Evolutionary conservation across 2,888 invertebrate species (phyloP).

Genomic region (Ophioninae sp.): DNA sequence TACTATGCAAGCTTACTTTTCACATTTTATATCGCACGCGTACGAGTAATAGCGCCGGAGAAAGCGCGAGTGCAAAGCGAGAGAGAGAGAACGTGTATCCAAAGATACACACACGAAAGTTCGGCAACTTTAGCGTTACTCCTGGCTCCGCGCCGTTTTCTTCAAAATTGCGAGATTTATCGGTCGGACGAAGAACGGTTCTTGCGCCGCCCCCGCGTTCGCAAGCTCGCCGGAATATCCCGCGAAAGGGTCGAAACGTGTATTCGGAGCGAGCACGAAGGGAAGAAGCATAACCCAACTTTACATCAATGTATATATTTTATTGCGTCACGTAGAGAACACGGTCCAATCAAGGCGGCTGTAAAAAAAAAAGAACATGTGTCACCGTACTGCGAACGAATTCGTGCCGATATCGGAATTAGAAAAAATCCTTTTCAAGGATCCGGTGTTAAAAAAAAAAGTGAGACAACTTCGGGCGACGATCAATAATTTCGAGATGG

Average conservation of each 20-base stretch:
- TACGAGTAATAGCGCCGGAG: slow-evolving; percentile 25
- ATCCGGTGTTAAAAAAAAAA: not conserved
- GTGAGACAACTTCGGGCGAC: not conserved
- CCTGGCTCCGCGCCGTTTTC: slow-evolving; percentile 14
- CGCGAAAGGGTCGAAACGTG: slow-evolving; percentile 32
- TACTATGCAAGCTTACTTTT: slow-evolving; percentile 7
- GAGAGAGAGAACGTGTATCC: slow-evolving; percentile 24
- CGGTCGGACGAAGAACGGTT: slow-evolving; percentile 31
- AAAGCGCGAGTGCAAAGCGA: slow-evolving; percentile 23
- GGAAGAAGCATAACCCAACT: slow-evolving; percentile 8
- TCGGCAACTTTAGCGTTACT: slow-evolving; percentile 35
- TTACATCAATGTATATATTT: slow-evolving; percentile 40
- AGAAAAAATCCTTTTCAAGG: not conserved
- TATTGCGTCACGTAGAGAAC: slow-evolving; percentile 14
- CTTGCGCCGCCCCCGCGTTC: slow-evolving; percentile 8
- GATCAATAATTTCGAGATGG: slow-evolving; percentile 42
- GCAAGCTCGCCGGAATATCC: slow-evolving; percentile 8
- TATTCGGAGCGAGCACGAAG: slow-evolving; percentile 9
- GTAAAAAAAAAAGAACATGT: not conserved
- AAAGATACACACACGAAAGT: slow-evolving; percentile 43
- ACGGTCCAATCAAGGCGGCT: not conserved
- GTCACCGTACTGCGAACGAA: not conserved
- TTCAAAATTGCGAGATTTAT: slow-evolving; percentile 48
- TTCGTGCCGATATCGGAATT: not conserved
- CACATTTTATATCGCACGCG: slow-evolving; percentile 32